Evolutionary conservation across 2,797 vertebrate species (phyloP).

Genomic region (Euphonia xanthogaster): DNA sequence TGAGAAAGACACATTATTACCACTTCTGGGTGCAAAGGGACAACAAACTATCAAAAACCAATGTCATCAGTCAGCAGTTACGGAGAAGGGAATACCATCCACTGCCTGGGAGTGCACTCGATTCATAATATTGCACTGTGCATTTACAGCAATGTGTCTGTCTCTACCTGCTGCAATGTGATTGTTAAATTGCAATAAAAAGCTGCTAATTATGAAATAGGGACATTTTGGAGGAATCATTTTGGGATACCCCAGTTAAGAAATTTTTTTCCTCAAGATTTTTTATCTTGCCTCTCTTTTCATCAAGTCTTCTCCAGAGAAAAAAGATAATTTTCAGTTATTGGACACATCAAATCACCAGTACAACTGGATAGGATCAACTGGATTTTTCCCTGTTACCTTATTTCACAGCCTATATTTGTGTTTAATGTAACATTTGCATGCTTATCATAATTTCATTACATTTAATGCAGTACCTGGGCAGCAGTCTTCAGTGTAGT

Average conservation of each 20-base stretch:
- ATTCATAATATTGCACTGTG: neutral
- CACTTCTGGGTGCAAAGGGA: neutral
- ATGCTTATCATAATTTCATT: neutral
- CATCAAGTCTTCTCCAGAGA: neutral
- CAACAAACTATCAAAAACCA: neutral
- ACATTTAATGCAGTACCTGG: neutral
- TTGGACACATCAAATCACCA: neutral
- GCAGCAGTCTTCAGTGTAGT: neutral
- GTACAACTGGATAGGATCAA: neutral
- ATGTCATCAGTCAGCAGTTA: neutral
- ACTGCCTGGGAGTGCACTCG: neutral
- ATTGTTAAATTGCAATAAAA: neutral
- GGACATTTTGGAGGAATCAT: neutral
- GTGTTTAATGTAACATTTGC: neutral
- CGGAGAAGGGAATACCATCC: rapidly evolving
- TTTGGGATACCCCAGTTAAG: neutral
- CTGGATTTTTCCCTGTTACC: neutral
- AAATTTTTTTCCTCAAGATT: neutral
- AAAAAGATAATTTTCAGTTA: neutral
- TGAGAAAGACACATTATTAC: neutral
- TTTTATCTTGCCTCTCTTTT: conserved; percentile 42
- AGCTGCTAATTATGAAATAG: neutral
- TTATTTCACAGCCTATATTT: neutral
- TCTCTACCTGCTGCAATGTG: neutral
- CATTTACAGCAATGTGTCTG: neutral